A percentile compares a stretch with the other conserved stretches of the same genome.
Conservation (phyloP, 1,140 invertebrate species). For the Orchesella cincta region DNA sequence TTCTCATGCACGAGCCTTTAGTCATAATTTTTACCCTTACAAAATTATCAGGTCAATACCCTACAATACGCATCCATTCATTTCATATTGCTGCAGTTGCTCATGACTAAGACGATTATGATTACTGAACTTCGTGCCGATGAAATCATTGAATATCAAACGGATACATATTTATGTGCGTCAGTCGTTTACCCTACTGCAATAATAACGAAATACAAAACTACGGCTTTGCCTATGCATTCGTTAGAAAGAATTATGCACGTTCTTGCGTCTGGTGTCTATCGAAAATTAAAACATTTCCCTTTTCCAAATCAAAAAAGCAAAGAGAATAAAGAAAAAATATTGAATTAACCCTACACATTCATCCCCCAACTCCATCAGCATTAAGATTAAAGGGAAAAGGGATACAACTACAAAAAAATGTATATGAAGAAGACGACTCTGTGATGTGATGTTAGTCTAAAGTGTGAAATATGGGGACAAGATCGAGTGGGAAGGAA, state of each 20-base stretch:
- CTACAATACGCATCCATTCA: not conserved
- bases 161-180: no score
- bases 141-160: not conserved
- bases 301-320: not conserved
- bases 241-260: no score
- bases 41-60: not conserved
- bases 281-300: conserved; percentile 6
- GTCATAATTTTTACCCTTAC: no score
- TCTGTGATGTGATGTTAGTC: not conserved
- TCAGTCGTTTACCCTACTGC: no score
- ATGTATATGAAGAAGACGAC: not conserved
- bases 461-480: conserved; percentile 45
- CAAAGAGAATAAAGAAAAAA: conserved; percentile 17
- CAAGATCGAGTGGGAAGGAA: conserved; percentile 16
- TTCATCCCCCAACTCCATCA: no score
- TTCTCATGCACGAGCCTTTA: no score
- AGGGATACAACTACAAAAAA: not conserved
- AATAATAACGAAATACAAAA: no score
- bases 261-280: no score
- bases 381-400: not conserved
- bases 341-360: conserved; percentile 6
- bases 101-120: not conserved
- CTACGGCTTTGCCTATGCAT: no score
- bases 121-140: not conserved
- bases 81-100: not conserved